Conservation (phyloP, 2,888 invertebrate species). For the Idaea dimidiata region DNA sequence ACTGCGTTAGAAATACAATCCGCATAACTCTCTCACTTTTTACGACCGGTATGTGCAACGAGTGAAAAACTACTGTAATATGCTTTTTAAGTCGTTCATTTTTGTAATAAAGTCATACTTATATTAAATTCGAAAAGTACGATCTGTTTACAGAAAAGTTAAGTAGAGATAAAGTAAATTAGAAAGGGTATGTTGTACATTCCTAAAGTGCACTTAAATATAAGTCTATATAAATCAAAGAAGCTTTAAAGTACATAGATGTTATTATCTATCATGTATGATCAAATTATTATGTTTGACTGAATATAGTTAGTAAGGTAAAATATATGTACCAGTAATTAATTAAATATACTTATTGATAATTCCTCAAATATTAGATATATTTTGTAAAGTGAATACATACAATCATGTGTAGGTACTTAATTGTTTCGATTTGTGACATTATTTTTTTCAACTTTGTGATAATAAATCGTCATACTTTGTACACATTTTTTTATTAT, state of each 20-base stretch:
- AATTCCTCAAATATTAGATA: not conserved
- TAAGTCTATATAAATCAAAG: conserved; percentile 64
- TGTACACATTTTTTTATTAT: not conserved
- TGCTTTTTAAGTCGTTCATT: not conserved
- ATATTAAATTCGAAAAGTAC: not conserved
- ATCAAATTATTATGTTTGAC: conserved; percentile 43
- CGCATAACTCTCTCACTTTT: too few relatives aligned
- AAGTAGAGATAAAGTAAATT: not conserved
- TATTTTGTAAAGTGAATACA: conserved; percentile 9
- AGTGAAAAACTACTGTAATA: too few relatives aligned
- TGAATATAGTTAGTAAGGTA: conserved; percentile 38
- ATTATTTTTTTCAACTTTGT: conserved; percentile 30
- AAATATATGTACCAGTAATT: not conserved
- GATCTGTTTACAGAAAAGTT: not conserved
- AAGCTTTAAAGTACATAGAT: conserved; percentile 70
- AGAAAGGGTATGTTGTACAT: conserved; percentile 23
- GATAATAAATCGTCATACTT: conserved; percentile 25
- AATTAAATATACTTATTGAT: not conserved
- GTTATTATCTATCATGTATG: conserved; percentile 36
- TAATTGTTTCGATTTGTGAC: conserved; percentile 18
- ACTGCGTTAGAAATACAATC: too few relatives aligned
- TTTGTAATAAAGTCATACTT: not conserved
- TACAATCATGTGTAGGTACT: conserved; percentile 10
- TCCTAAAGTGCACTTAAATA: conserved; percentile 44
- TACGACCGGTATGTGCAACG: too few relatives aligned